Evolutionary conservation across 2,797 vertebrate genomes (phyloP), one percentile per base, ranked within the genome.

Genomic region (Gobio occitaniae): DNA sequence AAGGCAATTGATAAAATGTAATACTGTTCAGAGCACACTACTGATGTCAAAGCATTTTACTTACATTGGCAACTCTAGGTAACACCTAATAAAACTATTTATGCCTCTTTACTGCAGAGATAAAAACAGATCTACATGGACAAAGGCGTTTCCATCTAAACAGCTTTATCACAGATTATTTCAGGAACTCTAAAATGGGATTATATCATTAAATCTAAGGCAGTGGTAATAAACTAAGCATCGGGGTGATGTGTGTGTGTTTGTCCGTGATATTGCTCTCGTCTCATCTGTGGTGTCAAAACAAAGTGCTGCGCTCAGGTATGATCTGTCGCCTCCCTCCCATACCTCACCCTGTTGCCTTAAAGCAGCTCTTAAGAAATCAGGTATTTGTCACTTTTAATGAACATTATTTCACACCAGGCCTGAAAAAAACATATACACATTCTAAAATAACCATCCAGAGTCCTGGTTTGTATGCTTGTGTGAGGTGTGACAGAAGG

Each of bases 331-430:
- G 36, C 74, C 71, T 80, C 63, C 70, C 70, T 52, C 90, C 84
- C 83, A 11, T 86, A 84, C 65, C n/a, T 81, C 71, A 91, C 90
- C 92, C 88, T 91, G 91, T 91, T 92, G 92, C 89, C 88, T 90
- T 90, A 83, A 83, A 78, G 86, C 89, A 88, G 71, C 87, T 86
- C 71, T 87, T 90, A 92, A 79, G 78, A 91, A 92, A 93, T 92
- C 91, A 92, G 92, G 90, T 94, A 91, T 94, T 94, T 95, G 92
- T 93, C 93, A 93, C 90, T 92, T 93, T 93, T 88, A 93, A 94
- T 93, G 92, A 95, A 92, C 88, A 90, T 91, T 91, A 86, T 91
- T 94, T 94, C 91, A 88, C 93, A 94, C 93, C 90, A 92, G 92
- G 90, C 88, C 85, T 59, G 91, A 86, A 92, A 91, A 92, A 92